Evolutionary conservation across 2,888 invertebrate genomes (phyloP).

Genomic region (Latrodectus elegans): DNA sequence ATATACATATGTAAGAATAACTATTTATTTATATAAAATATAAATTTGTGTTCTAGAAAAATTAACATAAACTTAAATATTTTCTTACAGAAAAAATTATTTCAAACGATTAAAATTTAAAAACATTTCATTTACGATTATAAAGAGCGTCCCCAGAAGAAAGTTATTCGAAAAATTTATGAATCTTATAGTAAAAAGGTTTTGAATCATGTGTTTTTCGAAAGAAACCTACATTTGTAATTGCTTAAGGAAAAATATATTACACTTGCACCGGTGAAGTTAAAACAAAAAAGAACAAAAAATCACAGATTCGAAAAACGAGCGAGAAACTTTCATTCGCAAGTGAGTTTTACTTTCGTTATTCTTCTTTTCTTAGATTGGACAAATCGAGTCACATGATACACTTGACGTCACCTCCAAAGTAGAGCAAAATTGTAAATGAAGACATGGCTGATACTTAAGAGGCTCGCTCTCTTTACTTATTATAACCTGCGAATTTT

Average conservation of each 20-base stretch:
- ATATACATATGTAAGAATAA: too few species aligned
- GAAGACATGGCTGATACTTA: background rate
- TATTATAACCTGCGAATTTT: slow-evolving; percentile 10
- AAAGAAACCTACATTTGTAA: slow-evolving; percentile 12
- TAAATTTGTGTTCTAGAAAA: too few species aligned
- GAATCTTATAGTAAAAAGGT: background rate
- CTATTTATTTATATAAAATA: too few species aligned
- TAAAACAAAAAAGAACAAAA: background rate
- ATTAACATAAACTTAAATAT: too few species aligned
- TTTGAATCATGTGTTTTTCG: background rate
- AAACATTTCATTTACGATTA: too few species aligned
- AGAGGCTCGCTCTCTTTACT: background rate
- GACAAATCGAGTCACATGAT: slow-evolving; percentile 33
- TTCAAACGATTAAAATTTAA: too few species aligned
- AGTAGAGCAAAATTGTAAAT: slow-evolving; percentile 41
- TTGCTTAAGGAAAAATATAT: background rate
- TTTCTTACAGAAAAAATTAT: too few species aligned
- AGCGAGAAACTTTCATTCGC: slow-evolving; percentile 28
- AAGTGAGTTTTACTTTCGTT: slow-evolving; percentile 50
- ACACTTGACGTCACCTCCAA: slow-evolving; percentile 8
- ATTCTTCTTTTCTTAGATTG: slow-evolving; percentile 25
- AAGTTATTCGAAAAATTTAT: background rate
- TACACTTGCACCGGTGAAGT: background rate
- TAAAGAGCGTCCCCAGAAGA: background rate
- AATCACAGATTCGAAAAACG: slow-evolving; percentile 29